phyloP scores from a whole-genome alignment of 2,797 vertebrate genomes.

The Chloroceryle amazona region DNA sequence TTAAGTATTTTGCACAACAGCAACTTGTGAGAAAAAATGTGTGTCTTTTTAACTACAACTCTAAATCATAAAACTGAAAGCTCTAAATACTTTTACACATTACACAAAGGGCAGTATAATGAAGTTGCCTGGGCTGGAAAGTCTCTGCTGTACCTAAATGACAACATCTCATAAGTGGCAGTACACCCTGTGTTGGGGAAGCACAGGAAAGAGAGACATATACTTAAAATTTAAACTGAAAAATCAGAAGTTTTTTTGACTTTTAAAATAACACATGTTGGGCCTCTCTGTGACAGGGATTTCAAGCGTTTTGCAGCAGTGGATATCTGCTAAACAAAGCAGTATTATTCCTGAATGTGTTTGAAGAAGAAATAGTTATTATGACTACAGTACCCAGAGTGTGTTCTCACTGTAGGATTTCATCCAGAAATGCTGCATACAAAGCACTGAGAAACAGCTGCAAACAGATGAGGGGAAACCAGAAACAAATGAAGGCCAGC shows the following conservation, averaged over 20 bases:
- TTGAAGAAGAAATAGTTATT: slow-evolving; percentile 1
- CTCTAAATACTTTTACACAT: neutral
- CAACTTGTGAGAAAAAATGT: neutral
- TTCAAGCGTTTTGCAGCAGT: neutral
- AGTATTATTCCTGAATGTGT: neutral
- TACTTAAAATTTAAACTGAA: neutral
- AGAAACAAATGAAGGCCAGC: neutral
- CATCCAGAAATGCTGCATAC: neutral
- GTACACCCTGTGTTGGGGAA: neutral
- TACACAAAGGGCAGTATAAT: neutral
- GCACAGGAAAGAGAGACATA: neutral
- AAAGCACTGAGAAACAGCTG: slow-evolving; percentile 5
- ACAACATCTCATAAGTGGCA: neutral
- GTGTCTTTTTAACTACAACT: neutral
- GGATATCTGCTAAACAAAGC: neutral
- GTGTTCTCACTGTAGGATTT: neutral
- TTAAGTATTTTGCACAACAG: neutral
- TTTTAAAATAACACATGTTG: neutral
- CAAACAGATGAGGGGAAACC: neutral
- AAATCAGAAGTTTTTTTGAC: neutral
- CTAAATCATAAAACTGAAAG: neutral
- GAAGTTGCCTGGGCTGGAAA: neutral
- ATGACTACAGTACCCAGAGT: neutral
- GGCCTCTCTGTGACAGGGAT: neutral
- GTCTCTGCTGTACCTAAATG: neutral